These are phyloP conservation scores for Macquaria australasica DNA, from an alignment of 2,113 vertebrate species.

Conservation along the genomic window DNA sequence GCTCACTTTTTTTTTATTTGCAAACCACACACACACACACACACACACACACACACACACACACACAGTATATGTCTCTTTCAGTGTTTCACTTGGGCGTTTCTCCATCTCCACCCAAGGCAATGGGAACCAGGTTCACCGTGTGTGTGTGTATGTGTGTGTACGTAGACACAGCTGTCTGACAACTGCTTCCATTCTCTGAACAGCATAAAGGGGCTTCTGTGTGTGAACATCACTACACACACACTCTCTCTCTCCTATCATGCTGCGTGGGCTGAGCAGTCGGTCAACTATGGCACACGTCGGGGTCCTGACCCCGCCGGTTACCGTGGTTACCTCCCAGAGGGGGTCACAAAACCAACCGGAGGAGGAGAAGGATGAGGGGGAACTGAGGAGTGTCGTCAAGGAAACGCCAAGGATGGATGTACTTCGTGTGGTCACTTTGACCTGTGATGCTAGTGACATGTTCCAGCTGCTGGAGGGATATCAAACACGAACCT, in stretches of 20 bases:
- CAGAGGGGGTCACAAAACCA: too few relatives aligned
- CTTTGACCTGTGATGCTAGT: not conserved
- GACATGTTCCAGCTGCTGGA: not conserved
- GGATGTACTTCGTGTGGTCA: not conserved
- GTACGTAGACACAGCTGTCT: conserved; percentile 37
- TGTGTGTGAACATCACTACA: conserved; percentile 24
- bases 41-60: conserved; percentile 32
- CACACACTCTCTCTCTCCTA: not conserved
- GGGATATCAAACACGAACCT: not conserved
- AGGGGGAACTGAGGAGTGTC: not conserved
- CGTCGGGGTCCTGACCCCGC: conserved; percentile 38
- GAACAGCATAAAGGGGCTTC: conserved; percentile 52
- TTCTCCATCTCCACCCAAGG: conserved; percentile 42
- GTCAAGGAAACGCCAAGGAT: not conserved
- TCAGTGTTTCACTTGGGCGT: conserved; percentile 51
- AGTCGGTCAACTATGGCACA: conserved; percentile 23
- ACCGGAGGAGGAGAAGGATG: too few relatives aligned
- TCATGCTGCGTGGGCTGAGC: conserved; percentile 2
- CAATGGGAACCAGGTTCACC: conserved; percentile 59
- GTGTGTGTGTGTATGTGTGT: conserved; percentile 26
- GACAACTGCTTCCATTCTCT: conserved; percentile 46
- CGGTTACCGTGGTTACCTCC: conserved; percentile 5
- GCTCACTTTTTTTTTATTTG: not conserved
- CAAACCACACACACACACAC: not conserved
- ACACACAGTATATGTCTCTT: conserved; percentile 15